Evolutionary conservation across 2,113 vertebrate species (phyloP), one percentile per base, ranked within the genome.

Genomic region (Numida meleagris): DNA sequence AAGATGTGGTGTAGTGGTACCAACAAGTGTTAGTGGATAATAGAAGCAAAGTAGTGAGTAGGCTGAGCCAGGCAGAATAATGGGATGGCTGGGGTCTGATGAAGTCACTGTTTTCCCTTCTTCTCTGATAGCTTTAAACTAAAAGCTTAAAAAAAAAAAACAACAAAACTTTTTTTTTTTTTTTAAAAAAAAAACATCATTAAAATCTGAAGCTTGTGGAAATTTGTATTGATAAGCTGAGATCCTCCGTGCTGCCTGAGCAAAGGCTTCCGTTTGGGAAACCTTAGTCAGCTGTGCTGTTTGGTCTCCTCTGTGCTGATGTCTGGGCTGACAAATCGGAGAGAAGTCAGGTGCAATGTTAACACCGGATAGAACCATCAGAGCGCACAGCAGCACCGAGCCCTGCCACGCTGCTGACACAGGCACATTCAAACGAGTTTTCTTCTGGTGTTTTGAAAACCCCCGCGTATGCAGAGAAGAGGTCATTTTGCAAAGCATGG

Each of bases 1-100:
- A 93, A 90, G 83, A 74, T 89, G 67, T 53, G 82, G 74, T 36
- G 68, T 51, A 4, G 46, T 71, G 82, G 74, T 89, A 31, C 77
- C 75, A 75, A 85, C 3, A 53, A 78, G 36, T 18, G 27, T 65
- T 38, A 19, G 50, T 31, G 65, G 78, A 6, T 36, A 71, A 31
- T 21, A 29, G 36, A 43, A 57, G 58, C 0, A 2, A 31, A 48
- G 25, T 10, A 25, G 53, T 18, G 82, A 88, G 82, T 31, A 14
- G 45, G 66, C 45, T 72, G 74, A 93, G 66, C n/a, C 85, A 50
- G 65, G 72, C 66, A 58, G 84, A 65, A 40, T 45, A 71, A 42
- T 10, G 33, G 57, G 12, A 25, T 34, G 38, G 34, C 48, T 68
- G 73, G 40, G 65, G 57, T 2, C 25, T 15, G 59, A 10, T 65